These are phyloP conservation scores for Rhinolophus ferrumequinum DNA, from an alignment of 2,113 vertebrate species.

Conservation along the genomic window DNA sequence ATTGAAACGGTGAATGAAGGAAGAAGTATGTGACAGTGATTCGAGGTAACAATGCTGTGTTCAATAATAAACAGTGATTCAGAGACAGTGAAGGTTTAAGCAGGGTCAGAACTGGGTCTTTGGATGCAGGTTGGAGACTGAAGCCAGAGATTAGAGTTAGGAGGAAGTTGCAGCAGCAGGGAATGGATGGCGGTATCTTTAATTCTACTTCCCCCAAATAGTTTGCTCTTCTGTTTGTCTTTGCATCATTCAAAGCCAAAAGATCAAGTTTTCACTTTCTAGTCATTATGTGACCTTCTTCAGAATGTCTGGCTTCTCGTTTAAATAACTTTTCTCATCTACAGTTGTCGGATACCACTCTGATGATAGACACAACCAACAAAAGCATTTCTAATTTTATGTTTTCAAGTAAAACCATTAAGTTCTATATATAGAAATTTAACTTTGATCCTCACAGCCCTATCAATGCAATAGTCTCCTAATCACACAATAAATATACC, in stretches of 20 bases:
- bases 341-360: background rate
- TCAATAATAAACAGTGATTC: background rate
- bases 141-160: background rate
- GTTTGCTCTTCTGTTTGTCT: background rate
- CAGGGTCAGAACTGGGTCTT: background rate
- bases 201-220: background rate
- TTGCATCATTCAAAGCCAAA: background rate
- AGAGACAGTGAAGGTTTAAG: background rate
- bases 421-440: background rate
- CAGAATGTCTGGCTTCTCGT: background rate
- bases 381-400: background rate
- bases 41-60: background rate
- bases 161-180: background rate
- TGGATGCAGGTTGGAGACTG: background rate
- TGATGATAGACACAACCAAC: background rate
- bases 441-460: background rate
- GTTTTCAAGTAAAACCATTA: background rate
- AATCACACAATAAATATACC: background rate
- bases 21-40: background rate
- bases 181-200: background rate
- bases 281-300: background rate
- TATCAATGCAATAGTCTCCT: background rate
- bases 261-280: background rate
- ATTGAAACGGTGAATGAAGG: background rate
- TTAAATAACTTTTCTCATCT: background rate